Percentiles rank a stretch among this genome's conserved stretches.
Conservation (phyloP, 2,888 invertebrate species). For the Tetragnatha montana region DNA sequence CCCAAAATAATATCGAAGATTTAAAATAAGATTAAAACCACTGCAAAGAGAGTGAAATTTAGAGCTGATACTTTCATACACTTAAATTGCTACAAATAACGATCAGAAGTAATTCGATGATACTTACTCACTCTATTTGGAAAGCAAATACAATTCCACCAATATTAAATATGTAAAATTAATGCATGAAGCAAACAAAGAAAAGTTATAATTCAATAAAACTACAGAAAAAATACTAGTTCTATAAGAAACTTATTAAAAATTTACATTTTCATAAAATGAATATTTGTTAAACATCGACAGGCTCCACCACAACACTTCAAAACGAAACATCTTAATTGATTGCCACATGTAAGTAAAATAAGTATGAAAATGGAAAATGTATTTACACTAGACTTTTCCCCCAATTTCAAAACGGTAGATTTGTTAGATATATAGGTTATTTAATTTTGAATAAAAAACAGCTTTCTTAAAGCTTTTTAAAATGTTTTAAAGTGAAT, state of each 20-base stretch:
- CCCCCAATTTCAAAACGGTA: not conserved
- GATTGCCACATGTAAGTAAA: slow-evolving; percentile 19
- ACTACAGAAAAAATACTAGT: not conserved
- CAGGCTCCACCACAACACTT: slow-evolving; percentile 13
- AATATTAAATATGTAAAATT: too few species aligned
- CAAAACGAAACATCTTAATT: slow-evolving; percentile 31
- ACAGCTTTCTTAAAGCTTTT: slow-evolving; percentile 18
- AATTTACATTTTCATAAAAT: not conserved
- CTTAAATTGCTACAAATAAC: too few species aligned
- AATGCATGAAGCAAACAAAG: too few species aligned
- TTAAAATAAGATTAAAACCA: too few species aligned
- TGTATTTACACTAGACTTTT: not conserved
- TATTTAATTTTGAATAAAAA: not conserved
- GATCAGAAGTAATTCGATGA: too few species aligned
- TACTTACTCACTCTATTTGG: too few species aligned
- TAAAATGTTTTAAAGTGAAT: not conserved
- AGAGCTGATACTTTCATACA: too few species aligned
- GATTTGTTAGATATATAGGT: not conserved
- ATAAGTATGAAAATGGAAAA: not conserved
- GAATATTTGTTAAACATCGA: not conserved
- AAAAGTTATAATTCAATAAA: not conserved
- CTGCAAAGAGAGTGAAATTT: too few species aligned
- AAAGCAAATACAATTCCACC: too few species aligned
- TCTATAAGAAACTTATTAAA: not conserved
- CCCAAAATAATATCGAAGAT: too few species aligned